Percentiles rank a stretch among this genome's conserved stretches.
Conservation (phyloP, 2,888 invertebrate species). For the Timema cristinae region DNA sequence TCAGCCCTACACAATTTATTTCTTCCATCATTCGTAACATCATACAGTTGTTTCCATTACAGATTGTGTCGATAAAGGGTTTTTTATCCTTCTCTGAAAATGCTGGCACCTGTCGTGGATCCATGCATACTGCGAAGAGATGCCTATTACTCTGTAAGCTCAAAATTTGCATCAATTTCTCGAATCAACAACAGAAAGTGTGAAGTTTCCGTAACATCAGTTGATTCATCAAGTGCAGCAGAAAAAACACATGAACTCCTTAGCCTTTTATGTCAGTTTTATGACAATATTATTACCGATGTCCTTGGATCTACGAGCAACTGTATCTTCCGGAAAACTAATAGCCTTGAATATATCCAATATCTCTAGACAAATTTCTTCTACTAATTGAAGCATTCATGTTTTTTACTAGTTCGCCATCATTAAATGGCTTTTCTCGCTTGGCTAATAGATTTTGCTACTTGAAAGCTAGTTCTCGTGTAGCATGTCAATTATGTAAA, state of each 20-base stretch:
- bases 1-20: background rate
- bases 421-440: constrained; percentile 15
- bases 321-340: background rate
- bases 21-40: constrained; percentile 5
- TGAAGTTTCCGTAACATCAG: constrained; percentile 8
- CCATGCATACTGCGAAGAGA: constrained; percentile 16
- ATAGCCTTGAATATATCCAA: background rate
- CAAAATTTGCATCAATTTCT: constrained; percentile 2
- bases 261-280: background rate
- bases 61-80: background rate
- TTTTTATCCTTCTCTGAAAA: constrained; percentile 11
- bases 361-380: constrained; percentile 11
- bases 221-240: background rate
- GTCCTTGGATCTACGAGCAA: background rate
- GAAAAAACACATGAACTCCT: background rate
- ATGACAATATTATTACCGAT: background rate
- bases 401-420: background rate
- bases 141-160: background rate
- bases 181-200: background rate
- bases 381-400: constrained; percentile 7
- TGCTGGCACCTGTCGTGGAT: background rate
- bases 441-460: no score
- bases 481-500: no score
- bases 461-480: no score
- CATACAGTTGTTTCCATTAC: background rate